These are phyloP conservation scores for Dasyurus viverrinus DNA, from an alignment of 2,113 vertebrate species.

Conservation along the genomic window DNA sequence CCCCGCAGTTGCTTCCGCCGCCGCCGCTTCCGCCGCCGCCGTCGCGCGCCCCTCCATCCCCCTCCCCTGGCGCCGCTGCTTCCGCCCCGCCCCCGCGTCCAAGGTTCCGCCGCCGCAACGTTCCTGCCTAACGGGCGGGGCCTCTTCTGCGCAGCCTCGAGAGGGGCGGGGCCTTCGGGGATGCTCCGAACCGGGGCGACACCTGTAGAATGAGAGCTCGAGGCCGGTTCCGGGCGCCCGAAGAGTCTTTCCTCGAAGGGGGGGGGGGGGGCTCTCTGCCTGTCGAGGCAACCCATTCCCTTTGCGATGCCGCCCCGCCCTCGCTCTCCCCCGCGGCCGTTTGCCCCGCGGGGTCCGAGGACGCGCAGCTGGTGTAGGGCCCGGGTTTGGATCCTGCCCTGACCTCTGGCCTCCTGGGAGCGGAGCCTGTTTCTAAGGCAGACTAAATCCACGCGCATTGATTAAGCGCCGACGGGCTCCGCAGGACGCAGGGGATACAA, in stretches of 20 bases:
- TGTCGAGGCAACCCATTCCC: conserved; percentile 21
- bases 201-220: neutral
- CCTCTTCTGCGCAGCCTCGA: neutral
- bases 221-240: conserved; percentile 40
- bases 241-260: neutral
- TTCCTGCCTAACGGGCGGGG: conserved; percentile 47
- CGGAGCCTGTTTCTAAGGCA: too few species aligned
- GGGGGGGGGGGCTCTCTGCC: neutral
- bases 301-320: neutral
- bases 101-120: conserved; percentile 62
- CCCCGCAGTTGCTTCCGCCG: neutral
- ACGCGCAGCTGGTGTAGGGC: too few species aligned
- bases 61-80: conserved; percentile 45
- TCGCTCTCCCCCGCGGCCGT: neutral
- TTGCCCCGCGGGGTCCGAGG: neutral
- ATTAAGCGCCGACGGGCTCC: too few species aligned
- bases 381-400: neutral
- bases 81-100: neutral
- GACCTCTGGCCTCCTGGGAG: neutral
- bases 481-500: neutral
- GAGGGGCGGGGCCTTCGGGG: neutral
- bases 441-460: too few species aligned
- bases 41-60: conserved; percentile 43
- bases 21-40: neutral
- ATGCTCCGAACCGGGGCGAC: neutral